phyloP scores from a whole-genome alignment of 2,797 vertebrate species.

The Scolopax bukidnonensis region DNA sequence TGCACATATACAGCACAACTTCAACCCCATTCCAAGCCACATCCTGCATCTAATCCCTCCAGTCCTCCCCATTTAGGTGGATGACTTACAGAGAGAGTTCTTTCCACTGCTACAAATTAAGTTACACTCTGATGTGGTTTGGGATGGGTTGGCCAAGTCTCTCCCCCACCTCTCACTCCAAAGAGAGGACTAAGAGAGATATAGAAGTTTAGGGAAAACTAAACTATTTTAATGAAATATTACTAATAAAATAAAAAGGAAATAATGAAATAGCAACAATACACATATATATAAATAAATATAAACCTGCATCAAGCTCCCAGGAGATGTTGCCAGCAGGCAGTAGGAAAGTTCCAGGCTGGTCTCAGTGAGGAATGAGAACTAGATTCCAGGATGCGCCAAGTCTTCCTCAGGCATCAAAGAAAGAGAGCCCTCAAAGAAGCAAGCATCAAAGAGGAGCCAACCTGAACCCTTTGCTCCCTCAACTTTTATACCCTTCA shows the following conservation, averaged over 20 bases:
- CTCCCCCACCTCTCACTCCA: background rate
- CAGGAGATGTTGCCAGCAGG: no score
- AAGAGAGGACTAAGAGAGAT: background rate
- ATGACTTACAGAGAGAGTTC: background rate
- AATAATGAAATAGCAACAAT: background rate
- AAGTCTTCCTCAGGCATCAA: no score
- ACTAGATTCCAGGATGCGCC: no score
- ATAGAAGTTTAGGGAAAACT: background rate
- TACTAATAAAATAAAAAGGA: background rate
- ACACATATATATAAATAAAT: no score
- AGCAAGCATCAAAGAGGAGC: no score
- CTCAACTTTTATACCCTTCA: no score
- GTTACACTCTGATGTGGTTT: background rate
- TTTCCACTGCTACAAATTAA: background rate
- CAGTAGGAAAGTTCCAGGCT: no score
- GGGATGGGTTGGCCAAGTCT: no score
- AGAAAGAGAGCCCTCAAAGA: no score
- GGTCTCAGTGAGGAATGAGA: no score
- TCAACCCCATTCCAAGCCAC: background rate
- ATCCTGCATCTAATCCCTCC: background rate
- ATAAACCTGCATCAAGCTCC: background rate
- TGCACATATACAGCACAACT: fast-evolving
- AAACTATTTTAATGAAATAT: background rate
- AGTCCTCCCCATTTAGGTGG: background rate
- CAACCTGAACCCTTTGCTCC: no score